Base-by-base conservation (phyloP, 2,888 invertebrate species). In the Acrocera orbiculus region DNA sequence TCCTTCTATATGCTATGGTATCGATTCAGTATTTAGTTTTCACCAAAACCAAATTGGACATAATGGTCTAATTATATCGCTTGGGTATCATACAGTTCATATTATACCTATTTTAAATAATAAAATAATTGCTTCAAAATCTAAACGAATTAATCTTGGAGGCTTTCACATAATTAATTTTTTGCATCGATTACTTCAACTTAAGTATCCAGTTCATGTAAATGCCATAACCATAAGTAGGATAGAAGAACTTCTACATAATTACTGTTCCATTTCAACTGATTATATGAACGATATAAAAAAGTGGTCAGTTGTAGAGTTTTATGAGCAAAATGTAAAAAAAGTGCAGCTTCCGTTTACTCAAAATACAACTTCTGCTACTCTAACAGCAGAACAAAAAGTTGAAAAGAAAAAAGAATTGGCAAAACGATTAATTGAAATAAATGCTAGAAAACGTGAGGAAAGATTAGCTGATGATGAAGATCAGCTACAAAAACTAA, bases 161-260 rank as follows among this genome's bases (percentile, higher is more conserved):
- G 92, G 92, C 19, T 78, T 72, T 52, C 86, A 90, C 57, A 72
- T 92, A 45, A 76, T 79, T 38, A 69, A 69, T 24, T 92, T 83
- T 53, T 65, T 93, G 22, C 34, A 50, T 30, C 71, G 86, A 39
- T 65, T 92, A 30, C 65, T 93, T 24, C 92, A 93, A 59, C 66
- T 93, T 24, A 92, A 92, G 54, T 92, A 92, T 58, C 90, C 93
- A 0, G 82, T 81, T 1, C 92, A 92, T 60, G 71, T 83, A 1
- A 80, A 80, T 52, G 77, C 85, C 1, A 78, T 93, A 40, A 86
- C 87, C 1, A 70, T 82, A 44, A 83, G 81, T 37, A 67, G 90
- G 40, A 77, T 80, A 24, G 92, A 93, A 66, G 83, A 87, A 53
- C 62, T 93, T 19, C 62, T 92, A 3, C 80, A 85, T 39, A 73